A percentile compares a stretch with the other conserved stretches of the same genome.
phyloP scores from a whole-genome alignment of 2,797 vertebrate genomes.

The Gallirallus australis region DNA sequence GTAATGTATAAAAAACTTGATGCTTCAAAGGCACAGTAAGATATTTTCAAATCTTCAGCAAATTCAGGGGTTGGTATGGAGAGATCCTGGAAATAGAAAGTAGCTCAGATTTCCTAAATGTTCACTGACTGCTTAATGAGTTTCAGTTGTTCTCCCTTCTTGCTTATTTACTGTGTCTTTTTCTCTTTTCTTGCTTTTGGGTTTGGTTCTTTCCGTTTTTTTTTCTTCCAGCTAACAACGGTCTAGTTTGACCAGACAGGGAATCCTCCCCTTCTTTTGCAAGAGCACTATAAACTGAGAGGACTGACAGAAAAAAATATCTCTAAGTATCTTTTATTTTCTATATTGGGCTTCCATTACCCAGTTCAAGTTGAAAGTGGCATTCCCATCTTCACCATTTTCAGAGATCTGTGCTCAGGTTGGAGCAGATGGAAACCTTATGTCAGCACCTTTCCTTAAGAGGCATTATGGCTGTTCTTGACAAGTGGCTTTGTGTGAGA shows the following conservation, averaged over 20 bases:
- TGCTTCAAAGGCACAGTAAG: background rate
- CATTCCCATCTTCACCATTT: background rate
- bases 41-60: background rate
- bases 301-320: background rate
- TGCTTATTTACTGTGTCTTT: background rate
- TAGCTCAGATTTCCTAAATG: background rate
- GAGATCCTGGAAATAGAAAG: background rate
- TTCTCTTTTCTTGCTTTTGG: background rate
- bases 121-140: background rate
- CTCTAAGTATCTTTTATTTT: background rate
- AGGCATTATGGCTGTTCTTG: conserved; percentile 16
- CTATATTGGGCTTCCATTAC: background rate
- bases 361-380: conserved; percentile 8
- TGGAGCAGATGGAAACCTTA: conserved; percentile 49
- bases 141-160: background rate
- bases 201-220: background rate
- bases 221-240: background rate
- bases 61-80: background rate
- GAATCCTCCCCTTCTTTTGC: background rate
- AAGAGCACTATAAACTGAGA: background rate
- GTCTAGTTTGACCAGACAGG: background rate
- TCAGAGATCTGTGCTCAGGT: background rate
- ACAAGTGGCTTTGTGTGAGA: conserved; percentile 36
- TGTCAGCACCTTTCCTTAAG: conserved; percentile 37
- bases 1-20: background rate